phyloP scores from a whole-genome alignment of 2,113 vertebrate species.

The Equus quagga region DNA sequence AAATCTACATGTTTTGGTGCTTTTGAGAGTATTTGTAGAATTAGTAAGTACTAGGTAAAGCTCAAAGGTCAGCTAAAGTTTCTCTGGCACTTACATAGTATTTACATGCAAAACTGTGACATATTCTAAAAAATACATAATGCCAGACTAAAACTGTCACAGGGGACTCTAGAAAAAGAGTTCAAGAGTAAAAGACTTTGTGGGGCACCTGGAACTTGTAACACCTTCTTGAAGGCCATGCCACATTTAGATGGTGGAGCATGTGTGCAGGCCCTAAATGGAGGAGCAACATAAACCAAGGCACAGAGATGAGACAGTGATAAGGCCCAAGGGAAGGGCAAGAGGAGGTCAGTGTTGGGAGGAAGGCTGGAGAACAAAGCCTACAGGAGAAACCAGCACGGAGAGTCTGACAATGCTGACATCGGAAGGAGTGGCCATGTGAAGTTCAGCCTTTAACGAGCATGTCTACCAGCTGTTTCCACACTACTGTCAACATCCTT shows the following conservation, averaged over 20 bases:
- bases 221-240: neutral
- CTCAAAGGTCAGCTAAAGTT: constrained; percentile 28
- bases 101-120: neutral
- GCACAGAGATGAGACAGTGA: neutral
- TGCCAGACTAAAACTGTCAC: neutral
- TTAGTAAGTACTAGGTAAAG: neutral
- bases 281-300: neutral
- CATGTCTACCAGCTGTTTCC: rapidly evolving
- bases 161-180: neutral
- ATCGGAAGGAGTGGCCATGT: neutral
- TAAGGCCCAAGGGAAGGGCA: rapidly evolving
- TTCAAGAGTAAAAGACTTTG: neutral
- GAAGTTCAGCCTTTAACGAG: neutral
- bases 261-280: neutral
- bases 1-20: neutral
- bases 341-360: too few relatives aligned
- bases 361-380: neutral
- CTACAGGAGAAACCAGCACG: rapidly evolving
- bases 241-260: neutral
- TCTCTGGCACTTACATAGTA: neutral
- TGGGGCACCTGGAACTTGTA: neutral
- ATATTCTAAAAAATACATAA: neutral
- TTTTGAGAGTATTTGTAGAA: neutral
- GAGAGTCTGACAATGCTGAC: rapidly evolving
- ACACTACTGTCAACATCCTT: neutral